Evolutionary conservation across 2,888 invertebrate genomes (phyloP), one percentile per base, ranked within the genome.

Genomic region (Hemistola chrysoprasaria): DNA sequence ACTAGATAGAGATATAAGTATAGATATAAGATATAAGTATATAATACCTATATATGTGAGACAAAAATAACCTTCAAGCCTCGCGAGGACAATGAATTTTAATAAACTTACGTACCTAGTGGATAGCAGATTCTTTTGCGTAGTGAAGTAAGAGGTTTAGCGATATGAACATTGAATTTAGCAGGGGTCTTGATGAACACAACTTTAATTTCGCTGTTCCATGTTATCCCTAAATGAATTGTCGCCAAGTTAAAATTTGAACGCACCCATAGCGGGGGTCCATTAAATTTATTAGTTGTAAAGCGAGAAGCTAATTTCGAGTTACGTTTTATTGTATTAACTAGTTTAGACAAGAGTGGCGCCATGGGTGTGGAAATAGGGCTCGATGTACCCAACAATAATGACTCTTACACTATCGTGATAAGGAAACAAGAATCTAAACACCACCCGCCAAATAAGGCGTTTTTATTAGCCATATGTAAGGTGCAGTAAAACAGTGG

Each of bases 271-370:
- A 53, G 61, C 53, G 62, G 71, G 67, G 66, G 79, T 72, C 82
- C 75, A 84, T 86, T 85, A 83, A 81, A 83, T 86, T 86, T 83
- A 86, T 85, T 86, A 81, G 80, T 81, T 83, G 86, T 86, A 88
- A 87, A 86, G 79, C 84, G 86, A 81, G 77, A 62, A 82, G 86
- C 85, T 87, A 88, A 87, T 87, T 86, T 82, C 71, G 75, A 84
- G 83, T 78, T 73, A 75, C 79, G 70, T 81, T 87, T 85, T 86
- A 88, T 86, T 85, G 78, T 84, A 81, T 86, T 83, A 82, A 84
- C 80, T 79, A 78, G 70, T 77, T 79, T 74, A 79, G 63, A 61
- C 56, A 61, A 57, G 71, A 70, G 70, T 67, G 67, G 62, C 80
- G 71, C 76, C 72, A 57, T 68, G 79, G 81, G 79, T 71, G 77